These are phyloP conservation scores for Nipponia nippon DNA, from an alignment of 2,113 vertebrate genomes.

Conservation along the genomic window DNA sequence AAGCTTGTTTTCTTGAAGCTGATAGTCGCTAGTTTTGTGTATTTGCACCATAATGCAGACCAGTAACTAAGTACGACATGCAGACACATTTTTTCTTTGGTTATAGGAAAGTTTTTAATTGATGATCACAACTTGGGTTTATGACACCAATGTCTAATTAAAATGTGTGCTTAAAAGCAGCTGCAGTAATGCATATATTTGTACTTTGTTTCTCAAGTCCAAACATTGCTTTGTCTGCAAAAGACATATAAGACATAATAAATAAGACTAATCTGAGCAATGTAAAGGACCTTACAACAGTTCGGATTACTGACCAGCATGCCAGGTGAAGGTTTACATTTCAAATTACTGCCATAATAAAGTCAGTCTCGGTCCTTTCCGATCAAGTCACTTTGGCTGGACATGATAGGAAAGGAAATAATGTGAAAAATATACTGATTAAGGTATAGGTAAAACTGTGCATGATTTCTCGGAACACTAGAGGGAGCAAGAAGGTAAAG, in stretches of 20 bases:
- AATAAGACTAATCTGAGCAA: not conserved
- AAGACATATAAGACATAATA: not conserved
- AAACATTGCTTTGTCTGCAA: not conserved
- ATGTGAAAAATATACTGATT: not conserved
- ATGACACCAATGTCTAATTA: not conserved
- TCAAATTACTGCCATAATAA: not conserved
- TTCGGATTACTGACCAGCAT: not conserved
- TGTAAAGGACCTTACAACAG: not conserved
- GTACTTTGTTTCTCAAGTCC: not conserved
- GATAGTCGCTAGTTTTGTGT: not conserved
- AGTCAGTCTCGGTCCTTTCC: not conserved
- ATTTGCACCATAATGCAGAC: not conserved
- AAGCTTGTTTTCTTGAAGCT: not conserved
- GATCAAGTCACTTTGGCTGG: not conserved
- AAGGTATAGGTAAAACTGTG: not conserved
- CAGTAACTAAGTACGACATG: not conserved
- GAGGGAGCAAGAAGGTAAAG: slow-evolving; percentile 45
- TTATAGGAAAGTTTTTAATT: not conserved
- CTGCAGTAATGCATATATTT: not conserved
- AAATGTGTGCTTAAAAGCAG: not conserved
- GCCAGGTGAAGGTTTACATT: not conserved
- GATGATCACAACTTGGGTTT: not conserved
- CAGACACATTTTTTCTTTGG: not conserved
- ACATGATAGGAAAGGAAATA: not conserved
- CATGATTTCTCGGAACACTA: not conserved